Base-by-base conservation (phyloP, 1,140 invertebrate genomes). In the Bombus pyrosoma region DNA sequence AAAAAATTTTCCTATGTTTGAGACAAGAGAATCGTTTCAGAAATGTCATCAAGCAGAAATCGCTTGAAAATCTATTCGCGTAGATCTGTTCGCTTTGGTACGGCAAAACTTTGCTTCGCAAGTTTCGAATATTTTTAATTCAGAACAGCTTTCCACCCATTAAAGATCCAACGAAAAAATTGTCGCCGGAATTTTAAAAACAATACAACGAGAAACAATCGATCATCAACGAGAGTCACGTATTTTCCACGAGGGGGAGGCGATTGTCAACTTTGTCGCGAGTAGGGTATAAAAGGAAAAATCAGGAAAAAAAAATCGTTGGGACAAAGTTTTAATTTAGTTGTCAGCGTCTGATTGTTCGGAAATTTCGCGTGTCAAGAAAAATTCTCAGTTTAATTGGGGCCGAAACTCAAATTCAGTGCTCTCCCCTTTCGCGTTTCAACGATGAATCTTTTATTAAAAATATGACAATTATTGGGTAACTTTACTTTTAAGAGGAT, bases 351-450 rank as follows among this genome's bases (percentile, higher is more conserved):
- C n/a, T 43, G 69, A 41, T 71, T 41, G 69, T 71, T 71, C 69
- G 9, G 39, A 41, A 71, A 41, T 41, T 71, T 12, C 39, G 5
- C 25, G 37, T 32, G 15, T 47, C 71, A 32, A 73, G 41, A 32
- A 73, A 43, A 73, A 41, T 73, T 73, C 71, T 73, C 71, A 10
- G 43, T 47, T 73, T 73, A 73, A 73, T 73, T 13, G n/a, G 15
- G 0, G 28, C n/a, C 0, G n/a, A 72, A n/a, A 37, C 1, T 43
- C 12, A n/a, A 43, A 73, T 43, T 43, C n/a, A 53, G 1, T 6
- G 39, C 15, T 41, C 6, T 10, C 12, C 28, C 32, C 9, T 22
- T 34, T 34, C 66, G 12, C 66, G 32, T 68, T 68, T 68, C 66
- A 25, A 22, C 18, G 34, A 66, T 66, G 12, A n/a, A 62, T 62